Base-by-base conservation (phyloP, 2,797 vertebrate species). In the Carduelis carduelis region DNA sequence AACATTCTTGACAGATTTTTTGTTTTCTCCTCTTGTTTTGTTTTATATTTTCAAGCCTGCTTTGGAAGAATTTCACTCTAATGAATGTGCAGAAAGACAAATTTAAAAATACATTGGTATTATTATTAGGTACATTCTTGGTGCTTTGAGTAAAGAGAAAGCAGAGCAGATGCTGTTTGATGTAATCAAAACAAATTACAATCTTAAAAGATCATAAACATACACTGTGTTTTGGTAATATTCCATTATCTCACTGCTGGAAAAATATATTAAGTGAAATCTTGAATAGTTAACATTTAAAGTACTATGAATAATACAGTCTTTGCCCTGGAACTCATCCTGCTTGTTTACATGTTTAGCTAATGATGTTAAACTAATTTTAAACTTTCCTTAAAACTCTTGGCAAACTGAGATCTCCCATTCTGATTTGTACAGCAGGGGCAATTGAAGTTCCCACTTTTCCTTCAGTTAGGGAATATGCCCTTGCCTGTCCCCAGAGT, bases 181-280 rank as follows among this genome's bases (percentile, higher is more conserved):
- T 87, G 53, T 88, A 97, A 95, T 92, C 96, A 95, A 95, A 97
- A 96, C 66, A 94, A 95, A 91, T 75, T 68, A 10, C 28, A 50
- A 16, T 86, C 89, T 92, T 95, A 87, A 96, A 94, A 89, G 60
- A 89, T 89, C 63, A 84, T 87, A 95, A 94, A 90, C 64, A 84
- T 82, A 69, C 13, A 43, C 13, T 56, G 27, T 68, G 82, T 93
- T 95, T 95, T 93, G 49, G 26, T 96, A 87, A 90, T 95, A 84
- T 94, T 95, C 63, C 55, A 39, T 83, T 53, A 83, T 89, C 50
- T 61, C 12, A 72, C 80, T 83, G 47, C 89, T 80, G 11, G 13
- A 82, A 94, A 90, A 86, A 16, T 64, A 43, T 92, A 95, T 64
- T 65, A 77, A 82, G 64, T 75, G 26, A 75, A 83, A 93, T 77